Base-by-base conservation (phyloP, 92 coral and sea anemone genomes). In the Umimayanthus kanabou region DNA sequence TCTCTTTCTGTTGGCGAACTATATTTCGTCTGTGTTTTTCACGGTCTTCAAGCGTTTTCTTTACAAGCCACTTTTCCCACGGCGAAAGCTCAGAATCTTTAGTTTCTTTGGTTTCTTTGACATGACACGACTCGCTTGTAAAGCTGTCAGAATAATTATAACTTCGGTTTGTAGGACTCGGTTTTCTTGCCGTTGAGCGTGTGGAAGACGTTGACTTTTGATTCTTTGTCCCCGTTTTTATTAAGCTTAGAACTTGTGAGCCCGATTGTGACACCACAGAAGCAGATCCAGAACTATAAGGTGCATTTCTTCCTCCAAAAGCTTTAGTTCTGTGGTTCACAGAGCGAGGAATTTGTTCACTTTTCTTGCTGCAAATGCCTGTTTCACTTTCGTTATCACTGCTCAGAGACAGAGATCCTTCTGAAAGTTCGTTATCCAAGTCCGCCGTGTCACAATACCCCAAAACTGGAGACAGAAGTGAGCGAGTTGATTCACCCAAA, bases 401-500 rank as follows among this genome's bases (percentile, higher is more conserved):
- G 88, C 94, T 92, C 57, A 75, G 23, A 9, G 76, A 69, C 78
- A 91, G 64, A 80, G 90, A 85, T 53, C 92, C 94, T 73, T 89
- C 94, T 9, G 94, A 92, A 39, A 89, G 85, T 42, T 86, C 94
- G n/a, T 53, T 42, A 29, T 72, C 75, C 14, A 50, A 81, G 77
- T 87, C 76, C 45, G 85, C 72, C 49, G 80, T 64, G 26, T 87
- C 89, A 49, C 69, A 75, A 77, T 87, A 77, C 10, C 89, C 87
- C 69, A 90, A 82, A 73, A 90, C 77, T 39, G 99, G 99, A 9
- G 98, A 91, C 16, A 97, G 94, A 85, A 97, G 82, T 18, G 99
- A 97, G 23, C 98, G 92, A 49, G 99, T 97, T 49, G 99, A 97
- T 82, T 97, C 96, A 42, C 99, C 99, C 81, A 95, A 89, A 4